Conservation (phyloP, 92 coral and sea anemone genomes). For the Galaxea fascicularis region DNA sequence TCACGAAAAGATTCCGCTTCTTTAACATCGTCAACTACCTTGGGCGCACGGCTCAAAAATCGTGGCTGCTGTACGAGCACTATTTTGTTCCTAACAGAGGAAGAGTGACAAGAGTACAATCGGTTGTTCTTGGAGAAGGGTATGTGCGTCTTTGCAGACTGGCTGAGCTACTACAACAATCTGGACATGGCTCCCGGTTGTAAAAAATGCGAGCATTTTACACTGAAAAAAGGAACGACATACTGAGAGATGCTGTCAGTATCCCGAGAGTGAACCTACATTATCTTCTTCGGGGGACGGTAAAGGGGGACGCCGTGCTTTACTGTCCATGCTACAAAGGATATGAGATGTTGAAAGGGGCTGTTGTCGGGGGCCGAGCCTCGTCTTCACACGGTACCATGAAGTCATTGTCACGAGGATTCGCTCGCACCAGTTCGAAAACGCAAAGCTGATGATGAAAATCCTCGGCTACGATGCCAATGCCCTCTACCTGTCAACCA, state of each 20-base stretch:
- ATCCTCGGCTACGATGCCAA: no score
- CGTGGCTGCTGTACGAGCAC: conserved; percentile 10
- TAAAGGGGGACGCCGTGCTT: neutral
- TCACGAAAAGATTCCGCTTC: neutral
- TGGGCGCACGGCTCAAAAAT: neutral
- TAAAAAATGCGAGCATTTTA: neutral
- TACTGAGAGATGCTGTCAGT: neutral
- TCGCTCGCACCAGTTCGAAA: no score
- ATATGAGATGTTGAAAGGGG: conserved; percentile 6
- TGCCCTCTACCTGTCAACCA: no score
- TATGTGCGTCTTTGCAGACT: conserved; percentile 5
- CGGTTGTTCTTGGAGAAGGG: neutral
- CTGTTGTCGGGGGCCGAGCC: neutral
- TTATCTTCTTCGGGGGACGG: neutral
- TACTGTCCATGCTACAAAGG: neutral
- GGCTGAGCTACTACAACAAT: conserved; percentile 1
- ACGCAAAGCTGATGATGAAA: no score
- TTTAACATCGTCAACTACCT: no score
- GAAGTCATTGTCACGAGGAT: no score
- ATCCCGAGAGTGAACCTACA: neutral
- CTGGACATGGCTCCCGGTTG: neutral
- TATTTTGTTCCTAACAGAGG: neutral
- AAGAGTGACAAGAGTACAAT: neutral
- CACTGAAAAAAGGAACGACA: neutral
- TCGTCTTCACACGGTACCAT: no score